phyloP scores from a whole-genome alignment of 2,888 invertebrate genomes.

The Girardia tigrina region DNA sequence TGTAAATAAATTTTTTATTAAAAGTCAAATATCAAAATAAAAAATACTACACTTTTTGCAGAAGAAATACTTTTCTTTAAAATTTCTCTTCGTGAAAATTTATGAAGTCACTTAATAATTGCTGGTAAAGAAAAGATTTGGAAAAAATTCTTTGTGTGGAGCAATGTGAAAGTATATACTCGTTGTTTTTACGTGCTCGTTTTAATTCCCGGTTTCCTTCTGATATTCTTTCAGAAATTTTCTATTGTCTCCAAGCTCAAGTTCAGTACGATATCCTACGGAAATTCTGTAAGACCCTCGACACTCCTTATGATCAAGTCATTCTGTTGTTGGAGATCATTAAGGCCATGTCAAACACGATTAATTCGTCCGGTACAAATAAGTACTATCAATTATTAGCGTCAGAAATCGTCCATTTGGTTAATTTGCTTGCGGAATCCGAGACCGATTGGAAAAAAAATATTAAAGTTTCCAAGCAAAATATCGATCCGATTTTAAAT shows the following conservation, averaged over 20 bases:
- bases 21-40: no score
- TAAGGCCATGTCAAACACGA: conserved; percentile 20
- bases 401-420: not conserved
- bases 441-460: conserved; percentile 3
- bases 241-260: not conserved
- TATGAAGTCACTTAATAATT: no score
- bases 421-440: conserved; percentile 18
- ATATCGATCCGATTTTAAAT: conserved; percentile 10
- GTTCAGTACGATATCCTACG: conserved; percentile 28
- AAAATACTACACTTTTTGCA: no score
- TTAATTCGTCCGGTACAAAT: not conserved
- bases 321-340: not conserved
- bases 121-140: no score
- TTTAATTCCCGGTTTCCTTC: not conserved
- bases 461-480: not conserved
- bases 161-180: no score
- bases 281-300: conserved; percentile 24
- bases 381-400: not conserved
- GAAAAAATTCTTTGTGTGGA: no score
- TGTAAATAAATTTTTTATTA: no score
- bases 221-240: conserved; percentile 24
- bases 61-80: no score
- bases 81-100: no score
- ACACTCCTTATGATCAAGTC: conserved; percentile 23
- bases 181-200: no score